These are phyloP conservation scores for Meiosimyza decipiens DNA, from an alignment of 2,888 invertebrate genomes.

Conservation along the genomic window DNA sequence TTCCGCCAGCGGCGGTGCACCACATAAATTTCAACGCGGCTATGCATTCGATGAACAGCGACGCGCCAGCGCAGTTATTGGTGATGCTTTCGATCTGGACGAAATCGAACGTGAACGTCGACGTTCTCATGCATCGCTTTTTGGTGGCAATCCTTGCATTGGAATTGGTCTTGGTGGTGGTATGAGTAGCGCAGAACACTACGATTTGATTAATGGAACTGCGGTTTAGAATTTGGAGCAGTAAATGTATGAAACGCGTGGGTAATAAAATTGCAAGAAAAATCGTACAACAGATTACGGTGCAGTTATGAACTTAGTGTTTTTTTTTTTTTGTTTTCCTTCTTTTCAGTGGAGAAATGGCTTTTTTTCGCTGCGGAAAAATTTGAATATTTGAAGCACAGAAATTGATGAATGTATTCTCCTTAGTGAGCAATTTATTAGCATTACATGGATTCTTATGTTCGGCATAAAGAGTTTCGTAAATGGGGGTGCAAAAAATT, in stretches of 20 bases:
- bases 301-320: not conserved
- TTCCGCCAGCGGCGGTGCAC: conserved; percentile 42
- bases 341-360: not conserved
- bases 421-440: conserved; percentile 27
- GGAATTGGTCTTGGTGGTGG: conserved; percentile 21
- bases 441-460: conserved; percentile 2
- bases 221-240: conserved; percentile 53
- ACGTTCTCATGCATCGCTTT: conserved; percentile 66
- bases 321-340: not conserved
- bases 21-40: conserved; percentile 57
- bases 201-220: conserved; percentile 64
- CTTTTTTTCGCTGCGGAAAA: not conserved
- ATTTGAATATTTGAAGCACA: conserved; percentile 17
- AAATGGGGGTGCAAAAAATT: not conserved
- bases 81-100: conserved; percentile 63
- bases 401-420: conserved; percentile 20
- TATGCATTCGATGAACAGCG: conserved; percentile 62
- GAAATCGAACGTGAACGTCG: conserved; percentile 65
- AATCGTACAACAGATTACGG: not conserved
- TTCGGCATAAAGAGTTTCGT: not conserved
- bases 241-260: not conserved
- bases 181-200: conserved; percentile 49
- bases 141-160: conserved; percentile 42
- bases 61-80: conserved; percentile 50
- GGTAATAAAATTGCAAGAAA: not conserved